phyloP scores from a whole-genome alignment of 1,140 invertebrate genomes.

The Drosophila grimshawi region DNA sequence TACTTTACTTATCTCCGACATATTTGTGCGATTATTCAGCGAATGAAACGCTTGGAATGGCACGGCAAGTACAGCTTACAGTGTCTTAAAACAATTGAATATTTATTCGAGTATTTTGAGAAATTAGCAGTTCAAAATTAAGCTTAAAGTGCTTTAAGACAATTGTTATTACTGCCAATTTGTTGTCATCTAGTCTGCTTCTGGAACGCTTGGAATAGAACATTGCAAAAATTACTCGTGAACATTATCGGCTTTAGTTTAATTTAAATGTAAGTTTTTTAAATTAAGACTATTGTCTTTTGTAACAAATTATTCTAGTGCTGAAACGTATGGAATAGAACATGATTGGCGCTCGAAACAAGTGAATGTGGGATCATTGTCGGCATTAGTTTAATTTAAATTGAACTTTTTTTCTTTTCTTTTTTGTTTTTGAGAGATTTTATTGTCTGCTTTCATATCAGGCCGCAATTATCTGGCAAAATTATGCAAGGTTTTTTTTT shows the following conservation, averaged over 20 bases:
- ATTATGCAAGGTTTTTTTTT: constrained; percentile 58
- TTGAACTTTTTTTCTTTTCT: neutral
- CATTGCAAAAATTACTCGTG: neutral
- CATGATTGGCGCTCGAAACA: neutral
- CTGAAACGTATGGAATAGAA: neutral
- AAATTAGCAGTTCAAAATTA: no score
- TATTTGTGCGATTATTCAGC: neutral
- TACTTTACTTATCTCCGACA: constrained; percentile 11
- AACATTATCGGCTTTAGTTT: neutral
- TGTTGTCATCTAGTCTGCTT: neutral
- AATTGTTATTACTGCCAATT: no score
- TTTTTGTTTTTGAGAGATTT: neutral
- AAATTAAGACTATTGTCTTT: no score
- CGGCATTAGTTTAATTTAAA: neutral
- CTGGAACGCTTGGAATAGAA: neutral
- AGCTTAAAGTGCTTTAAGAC: no score
- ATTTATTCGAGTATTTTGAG: no score
- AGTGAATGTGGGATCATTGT: neutral
- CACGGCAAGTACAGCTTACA: neutral
- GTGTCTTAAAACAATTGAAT: no score
- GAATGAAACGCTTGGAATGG: constrained; percentile 3
- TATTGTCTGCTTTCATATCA: constrained; percentile 10
- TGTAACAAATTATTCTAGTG: no score
- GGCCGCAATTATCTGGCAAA: constrained; percentile 43
- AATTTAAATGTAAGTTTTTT: neutral